Conservation (phyloP, 2,113 vertebrate genomes). For the Passer domesticus region DNA sequence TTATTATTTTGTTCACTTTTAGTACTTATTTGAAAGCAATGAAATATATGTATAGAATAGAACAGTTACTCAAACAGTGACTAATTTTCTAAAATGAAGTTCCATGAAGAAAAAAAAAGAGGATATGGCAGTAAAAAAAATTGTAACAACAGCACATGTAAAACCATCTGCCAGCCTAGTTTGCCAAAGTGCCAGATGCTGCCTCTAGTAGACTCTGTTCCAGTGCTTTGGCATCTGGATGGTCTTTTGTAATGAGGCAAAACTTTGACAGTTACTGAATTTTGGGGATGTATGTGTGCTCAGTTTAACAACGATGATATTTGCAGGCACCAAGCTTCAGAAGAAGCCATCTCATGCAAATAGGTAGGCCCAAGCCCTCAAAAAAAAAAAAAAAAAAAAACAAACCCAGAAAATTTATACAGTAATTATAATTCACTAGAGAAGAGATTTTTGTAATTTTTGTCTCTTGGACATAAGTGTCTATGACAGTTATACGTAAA, state of each 20-base stretch:
- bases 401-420: background rate
- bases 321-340: background rate
- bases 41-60: background rate
- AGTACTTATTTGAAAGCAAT: background rate
- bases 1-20: background rate
- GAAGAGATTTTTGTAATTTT: background rate
- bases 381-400: background rate
- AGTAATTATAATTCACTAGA: background rate
- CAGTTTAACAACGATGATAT: background rate
- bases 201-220: background rate
- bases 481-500: background rate
- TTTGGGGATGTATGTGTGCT: background rate
- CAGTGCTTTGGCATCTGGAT: background rate
- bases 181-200: slow-evolving; percentile 20
- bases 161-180: background rate
- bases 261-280: background rate
- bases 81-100: background rate
- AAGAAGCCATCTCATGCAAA: background rate
- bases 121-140: background rate
- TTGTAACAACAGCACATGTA: background rate
- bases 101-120: background rate
- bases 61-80: background rate
- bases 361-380: background rate
- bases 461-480: background rate
- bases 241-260: background rate